Base-by-base conservation (phyloP, 2,113 vertebrate genomes). In the Formicarius rufipectus region DNA sequence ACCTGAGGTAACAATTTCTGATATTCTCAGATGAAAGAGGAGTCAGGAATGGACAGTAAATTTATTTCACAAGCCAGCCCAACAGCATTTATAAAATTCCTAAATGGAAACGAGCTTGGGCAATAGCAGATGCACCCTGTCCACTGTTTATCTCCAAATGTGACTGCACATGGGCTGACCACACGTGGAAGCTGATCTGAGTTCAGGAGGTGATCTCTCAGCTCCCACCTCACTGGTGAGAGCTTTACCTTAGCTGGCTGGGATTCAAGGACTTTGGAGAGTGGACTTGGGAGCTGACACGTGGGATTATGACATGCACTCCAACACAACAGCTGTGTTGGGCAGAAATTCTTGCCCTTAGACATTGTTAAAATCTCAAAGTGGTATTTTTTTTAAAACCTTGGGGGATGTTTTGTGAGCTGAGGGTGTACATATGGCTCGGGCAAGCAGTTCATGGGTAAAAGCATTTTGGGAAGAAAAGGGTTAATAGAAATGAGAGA, bases 391-490 rank as follows among this genome's bases (percentile, higher is more conserved):
- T 78, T 50, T 37, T n/a, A n/a, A n/a, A 42, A 80, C 40, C 30
- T 35, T 8, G 8, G 0, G n/a, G 30, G 56, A 3, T 76, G 24
- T 27, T 83, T 14, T 23, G 13, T 59, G 55, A 49, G 83, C 28
- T 81, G 49, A 40, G 19, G 37, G 15, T 2, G 1, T 8, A 2
- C 1, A 0, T 8, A 1, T 6, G 6, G 33, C 14, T n/a, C 50
- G 59, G 58, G 42, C 53, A 76, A 59, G 72, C 31, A 40, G 58
- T 63, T 40, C 50, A 31, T 42, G 37, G 58, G 33, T 45, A 15
- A 24, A 53, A 55, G 27, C 12, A 3, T 47, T 42, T 55, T 4
- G 33, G 28, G 45, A 79, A 67, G 58, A 20, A 66, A 49, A 66
- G 33, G 31, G 20, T 63, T 72, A 69, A 11, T 9, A 4, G 71